Percentiles rank a stretch among this genome's conserved stretches.
Conservation (phyloP, 2,797 vertebrate species). For the Chelmon rostratus region DNA sequence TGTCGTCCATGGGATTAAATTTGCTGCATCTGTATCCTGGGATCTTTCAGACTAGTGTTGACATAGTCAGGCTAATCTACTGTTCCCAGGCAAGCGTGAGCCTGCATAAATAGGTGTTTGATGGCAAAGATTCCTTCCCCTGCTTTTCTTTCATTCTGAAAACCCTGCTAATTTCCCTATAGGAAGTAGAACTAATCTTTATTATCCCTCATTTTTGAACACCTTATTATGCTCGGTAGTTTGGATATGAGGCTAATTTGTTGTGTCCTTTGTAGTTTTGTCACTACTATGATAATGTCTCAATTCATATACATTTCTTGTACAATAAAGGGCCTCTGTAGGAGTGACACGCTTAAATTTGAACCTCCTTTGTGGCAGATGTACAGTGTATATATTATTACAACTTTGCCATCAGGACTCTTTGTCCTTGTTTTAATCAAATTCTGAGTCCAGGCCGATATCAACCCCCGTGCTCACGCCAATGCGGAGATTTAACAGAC, state of each 20-base stretch:
- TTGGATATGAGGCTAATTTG: slow-evolving; percentile 29
- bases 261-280: slow-evolving; percentile 25
- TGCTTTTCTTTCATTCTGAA: slow-evolving; percentile 53
- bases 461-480: slow-evolving; percentile 36
- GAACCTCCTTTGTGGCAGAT: slow-evolving; percentile 8
- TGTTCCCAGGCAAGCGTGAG: slow-evolving; percentile 79
- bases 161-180: slow-evolving; percentile 51
- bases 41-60: slow-evolving; percentile 75
- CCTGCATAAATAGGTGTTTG: slow-evolving; percentile 80
- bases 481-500: slow-evolving; percentile 50
- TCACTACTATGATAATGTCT: not conserved
- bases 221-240: slow-evolving; percentile 25
- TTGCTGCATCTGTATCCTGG: slow-evolving; percentile 74
- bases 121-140: slow-evolving; percentile 44
- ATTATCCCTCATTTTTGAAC: slow-evolving; percentile 41
- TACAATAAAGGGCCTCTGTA: slow-evolving; percentile 7
- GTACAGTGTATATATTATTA: slow-evolving; percentile 21
- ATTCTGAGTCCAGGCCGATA: slow-evolving; percentile 36
- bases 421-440: slow-evolving; percentile 56
- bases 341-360: not conserved
- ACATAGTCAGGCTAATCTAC: slow-evolving; percentile 73
- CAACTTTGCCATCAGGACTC: slow-evolving; percentile 29
- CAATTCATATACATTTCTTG: slow-evolving; percentile 3
- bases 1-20: slow-evolving; percentile 71
- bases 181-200: slow-evolving; percentile 58